phyloP scores from a whole-genome alignment of 2,797 vertebrate species.

The Ataeniobius toweri region DNA sequence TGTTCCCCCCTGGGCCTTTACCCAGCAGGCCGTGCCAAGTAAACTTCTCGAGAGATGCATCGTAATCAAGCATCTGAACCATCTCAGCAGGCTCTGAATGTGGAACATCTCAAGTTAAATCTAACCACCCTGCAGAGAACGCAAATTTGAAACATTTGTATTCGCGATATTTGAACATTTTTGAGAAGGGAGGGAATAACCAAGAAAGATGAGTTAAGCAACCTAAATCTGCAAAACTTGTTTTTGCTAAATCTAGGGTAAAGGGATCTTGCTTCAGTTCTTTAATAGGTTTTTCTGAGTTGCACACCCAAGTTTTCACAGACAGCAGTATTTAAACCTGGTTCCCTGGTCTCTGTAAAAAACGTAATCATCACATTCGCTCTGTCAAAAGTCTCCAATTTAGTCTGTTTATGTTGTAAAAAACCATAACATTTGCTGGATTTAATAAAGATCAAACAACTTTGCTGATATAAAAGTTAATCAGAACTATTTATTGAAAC shows the following conservation, averaged over 20 bases:
- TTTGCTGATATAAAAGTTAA: background rate
- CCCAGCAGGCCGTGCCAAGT: background rate
- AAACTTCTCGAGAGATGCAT: constrained; percentile 2
- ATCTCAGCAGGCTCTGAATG: background rate
- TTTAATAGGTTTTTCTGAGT: background rate
- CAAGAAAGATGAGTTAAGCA: background rate
- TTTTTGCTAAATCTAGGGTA: background rate
- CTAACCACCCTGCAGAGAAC: background rate
- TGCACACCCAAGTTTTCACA: background rate
- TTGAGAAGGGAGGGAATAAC: background rate
- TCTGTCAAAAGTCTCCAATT: constrained; percentile 2
- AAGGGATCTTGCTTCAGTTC: background rate
- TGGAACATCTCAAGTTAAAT: background rate
- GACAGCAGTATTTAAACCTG: background rate
- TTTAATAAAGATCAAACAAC: constrained; percentile 4
- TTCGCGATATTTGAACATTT: background rate
- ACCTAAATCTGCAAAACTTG: background rate
- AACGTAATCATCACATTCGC: background rate
- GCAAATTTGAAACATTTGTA: constrained; percentile 3
- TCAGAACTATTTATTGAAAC: constrained; percentile 11
- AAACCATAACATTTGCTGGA: background rate
- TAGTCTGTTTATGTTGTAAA: background rate
- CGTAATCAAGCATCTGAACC: constrained; percentile 1
- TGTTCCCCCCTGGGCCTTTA: background rate
- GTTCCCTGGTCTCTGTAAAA: background rate